Evolutionary conservation across 2,888 invertebrate genomes (phyloP), one percentile per base, ranked within the genome.

Genomic region (Ypsolopha scabrella): DNA sequence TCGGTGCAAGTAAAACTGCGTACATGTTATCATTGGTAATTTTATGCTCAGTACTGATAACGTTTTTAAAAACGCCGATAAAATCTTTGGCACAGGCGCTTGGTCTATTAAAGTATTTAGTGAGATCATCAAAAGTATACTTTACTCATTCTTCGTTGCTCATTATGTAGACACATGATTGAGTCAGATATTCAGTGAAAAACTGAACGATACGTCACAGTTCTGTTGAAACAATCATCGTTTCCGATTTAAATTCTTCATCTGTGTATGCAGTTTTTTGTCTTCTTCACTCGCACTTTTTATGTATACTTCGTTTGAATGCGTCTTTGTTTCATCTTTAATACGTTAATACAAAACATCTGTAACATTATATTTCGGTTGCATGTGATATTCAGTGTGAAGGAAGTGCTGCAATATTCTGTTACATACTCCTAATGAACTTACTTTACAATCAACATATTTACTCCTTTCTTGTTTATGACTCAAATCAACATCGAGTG

Each of bases 51-150:
- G 46, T 39, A 51, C 51, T 52, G 70, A 73, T 72, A 71, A 65
- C 57, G 57, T 58, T 58, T n/a, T 46, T 52, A 54, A 56, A 55
- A 55, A 47, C 51, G 54, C 58, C 60, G 74, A 78, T 75, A 74
- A 70, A 61, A 63, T 56, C 65, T 71, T 75, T 69, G 74, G 74
- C 72, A 70, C 67, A 68, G 60, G 62, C 63, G 63, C 60, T 58
- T 60, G 66, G 63, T 65, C 68, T 64, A 72, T 72, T 65, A 63
- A 59, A 61, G 57, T 62, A 59, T 64, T 55, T 58, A 63, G 48
- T 80, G 76, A 80, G 69, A 77, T 82, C 80, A 80, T 61, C 54
- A 35, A 65, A 53, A 65, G 61, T 67, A 57, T 57, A 59, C 61
- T 61, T 66, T 65, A 67, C 64, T 72, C 71, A 70, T 41, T 35